These are phyloP conservation scores for Caenorhabditis virilis DNA, from an alignment of 2,888 invertebrate species.

Conservation along the genomic window DNA sequence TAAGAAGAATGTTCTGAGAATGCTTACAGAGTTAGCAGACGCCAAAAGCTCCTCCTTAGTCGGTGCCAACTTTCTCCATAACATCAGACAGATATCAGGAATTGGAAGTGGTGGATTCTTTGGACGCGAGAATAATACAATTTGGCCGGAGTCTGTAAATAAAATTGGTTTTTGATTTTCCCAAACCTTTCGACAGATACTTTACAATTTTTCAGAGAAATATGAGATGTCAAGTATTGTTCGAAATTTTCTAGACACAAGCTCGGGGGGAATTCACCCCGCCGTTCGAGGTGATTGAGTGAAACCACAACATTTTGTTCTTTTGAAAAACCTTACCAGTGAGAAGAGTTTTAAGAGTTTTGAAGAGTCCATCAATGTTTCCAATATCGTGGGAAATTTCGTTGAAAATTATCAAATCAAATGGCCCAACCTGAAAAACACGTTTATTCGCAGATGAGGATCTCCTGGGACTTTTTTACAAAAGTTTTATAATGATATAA, in stretches of 20 bases:
- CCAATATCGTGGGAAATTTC: constrained; percentile 51
- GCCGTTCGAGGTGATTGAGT: too few species aligned
- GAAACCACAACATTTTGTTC: too few species aligned
- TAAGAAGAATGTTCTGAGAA: background rate
- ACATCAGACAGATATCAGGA: constrained; percentile 49
- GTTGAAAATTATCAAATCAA: constrained; percentile 52
- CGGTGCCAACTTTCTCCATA: constrained; percentile 48
- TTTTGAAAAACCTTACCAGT: too few species aligned
- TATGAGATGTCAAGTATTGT: too few species aligned
- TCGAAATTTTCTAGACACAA: too few species aligned
- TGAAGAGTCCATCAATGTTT: constrained; percentile 45
- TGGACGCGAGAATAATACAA: constrained; percentile 52
- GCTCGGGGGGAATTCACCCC: too few species aligned
- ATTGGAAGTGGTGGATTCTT: constrained; percentile 55
- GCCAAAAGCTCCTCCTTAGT: constrained; percentile 51
- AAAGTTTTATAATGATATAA: too few species aligned
- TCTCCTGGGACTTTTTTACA: too few species aligned
- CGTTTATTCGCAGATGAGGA: too few species aligned
- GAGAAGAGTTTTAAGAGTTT: constrained; percentile 38
- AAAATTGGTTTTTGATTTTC: background rate
- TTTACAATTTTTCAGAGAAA: too few species aligned
- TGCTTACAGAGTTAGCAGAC: constrained; percentile 40
- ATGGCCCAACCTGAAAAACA: constrained; percentile 30
- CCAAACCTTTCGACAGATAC: background rate
- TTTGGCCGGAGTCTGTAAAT: constrained; percentile 38